Base-by-base conservation (phyloP, 2,888 invertebrate species). In the Argyresthia albistria region DNA sequence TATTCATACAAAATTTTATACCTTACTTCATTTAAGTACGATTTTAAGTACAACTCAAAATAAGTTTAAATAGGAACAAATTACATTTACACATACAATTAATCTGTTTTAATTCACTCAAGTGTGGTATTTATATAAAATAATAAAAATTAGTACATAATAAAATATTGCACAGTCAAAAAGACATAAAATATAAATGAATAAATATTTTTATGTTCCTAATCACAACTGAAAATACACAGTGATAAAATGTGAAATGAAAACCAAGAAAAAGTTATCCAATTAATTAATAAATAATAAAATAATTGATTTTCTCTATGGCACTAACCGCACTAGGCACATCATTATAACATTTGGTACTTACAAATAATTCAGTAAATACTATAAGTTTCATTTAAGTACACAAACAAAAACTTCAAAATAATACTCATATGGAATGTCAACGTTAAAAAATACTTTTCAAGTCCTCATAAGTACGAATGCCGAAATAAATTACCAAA, bases 401-500 rank as follows among this genome's bases (percentile, higher is more conserved):
- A 39, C 39, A 39, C 9, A 39, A 39, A 39, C 9, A 39, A 9
- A 55, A 55, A 53, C 53, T 48, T 54, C 46, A 45, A 52, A 56
- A 54, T 51, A 51, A 53, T 51, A 56, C 25, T 25, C 25, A 25
- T 25, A 52, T 55, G 55, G 52, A 46, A 15, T 48, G 43, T 43
- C 25, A 16, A 50, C 37, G n/a, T 16, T 37, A 37, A 43, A 35
- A 49, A 43, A 35, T 43, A 46, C 39, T 53, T 12, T 8, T 25
- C 48, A 37, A 14, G 12, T 43, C 25, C 10, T 48, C 43, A 46
- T 48, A 53, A 43, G 49, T 48, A 50, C 46, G 15, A 10, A 57
- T 56, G 57, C 54, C 56, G 54, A 36, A 58, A 54, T 53, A 15
- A 56, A 57, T 58, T 58, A 63, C 52, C 57, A 59, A 67, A 62